These are phyloP conservation scores for Oriolus oriolus DNA, from an alignment of 2,113 vertebrate species.

Conservation along the genomic window DNA sequence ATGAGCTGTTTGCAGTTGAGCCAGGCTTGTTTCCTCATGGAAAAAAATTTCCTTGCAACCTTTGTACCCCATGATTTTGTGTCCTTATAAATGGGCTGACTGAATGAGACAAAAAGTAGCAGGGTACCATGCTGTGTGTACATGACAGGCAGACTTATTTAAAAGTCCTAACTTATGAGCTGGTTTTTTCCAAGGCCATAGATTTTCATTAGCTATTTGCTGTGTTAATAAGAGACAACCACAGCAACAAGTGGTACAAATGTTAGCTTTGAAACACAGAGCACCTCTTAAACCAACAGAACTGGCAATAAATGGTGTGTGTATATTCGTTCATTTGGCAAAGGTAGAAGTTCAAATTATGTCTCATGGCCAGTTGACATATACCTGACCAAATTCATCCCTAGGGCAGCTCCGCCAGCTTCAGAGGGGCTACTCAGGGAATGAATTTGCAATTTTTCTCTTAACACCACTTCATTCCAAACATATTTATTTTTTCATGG, in stretches of 20 bases:
- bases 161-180: constrained; percentile 55
- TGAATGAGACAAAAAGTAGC: constrained; percentile 37
- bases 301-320: constrained; percentile 38
- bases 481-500: background rate
- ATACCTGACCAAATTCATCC: constrained; percentile 36
- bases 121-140: background rate
- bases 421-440: background rate
- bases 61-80: constrained; percentile 8
- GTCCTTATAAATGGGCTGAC: constrained; percentile 57
- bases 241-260: constrained; percentile 53
- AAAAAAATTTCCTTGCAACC: constrained; percentile 18
- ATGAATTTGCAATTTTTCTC: background rate
- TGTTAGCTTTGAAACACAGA: constrained; percentile 59
- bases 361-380: background rate
- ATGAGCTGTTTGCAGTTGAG: constrained; percentile 35
- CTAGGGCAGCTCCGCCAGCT: constrained; percentile 2
- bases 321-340: constrained; percentile 46
- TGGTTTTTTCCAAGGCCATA: constrained; percentile 56
- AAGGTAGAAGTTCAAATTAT: constrained; percentile 32
- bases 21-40: constrained; percentile 42
- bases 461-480: background rate
- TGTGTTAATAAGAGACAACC: constrained; percentile 59
- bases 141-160: constrained; percentile 48
- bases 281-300: constrained; percentile 57
- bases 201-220: constrained; percentile 66